Percentiles rank a stretch among this genome's conserved stretches.
Conservation (phyloP, 1,140 invertebrate genomes). For the Parasteatoda tepidariorum region DNA sequence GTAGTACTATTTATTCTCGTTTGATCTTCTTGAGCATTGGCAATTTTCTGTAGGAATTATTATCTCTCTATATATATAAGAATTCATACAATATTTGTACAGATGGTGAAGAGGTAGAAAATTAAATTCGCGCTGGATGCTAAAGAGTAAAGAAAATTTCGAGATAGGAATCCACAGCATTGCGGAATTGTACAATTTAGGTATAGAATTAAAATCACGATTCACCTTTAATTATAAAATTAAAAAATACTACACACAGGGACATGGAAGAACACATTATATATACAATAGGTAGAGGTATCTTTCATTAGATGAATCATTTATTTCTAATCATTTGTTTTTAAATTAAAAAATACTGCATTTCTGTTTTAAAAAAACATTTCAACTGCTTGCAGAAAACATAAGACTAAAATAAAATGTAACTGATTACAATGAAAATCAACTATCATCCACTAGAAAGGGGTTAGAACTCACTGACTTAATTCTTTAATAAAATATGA, state of each 20-base stretch:
- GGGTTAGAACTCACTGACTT: no score
- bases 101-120: background rate
- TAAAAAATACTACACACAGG: background rate
- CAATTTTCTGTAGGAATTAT: background rate
- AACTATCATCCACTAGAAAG: no score
- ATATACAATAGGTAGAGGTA: background rate
- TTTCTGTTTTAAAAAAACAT: no score
- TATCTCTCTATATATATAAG: background rate
- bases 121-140: background rate
- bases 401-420: no score
- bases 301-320: background rate
- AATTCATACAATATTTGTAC: background rate
- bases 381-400: no score
- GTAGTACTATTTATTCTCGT: no score
- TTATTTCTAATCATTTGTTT: no score
- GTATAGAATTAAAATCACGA: background rate
- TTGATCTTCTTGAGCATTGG: background rate
- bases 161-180: background rate
- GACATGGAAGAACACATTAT: background rate
- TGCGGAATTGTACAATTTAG: background rate
- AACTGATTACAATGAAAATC: no score
- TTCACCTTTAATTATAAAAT: background rate
- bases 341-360: no score
- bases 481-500: no score
- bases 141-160: background rate